phyloP scores from a whole-genome alignment of 2,797 vertebrate species.

The Epinephelus awoara region DNA sequence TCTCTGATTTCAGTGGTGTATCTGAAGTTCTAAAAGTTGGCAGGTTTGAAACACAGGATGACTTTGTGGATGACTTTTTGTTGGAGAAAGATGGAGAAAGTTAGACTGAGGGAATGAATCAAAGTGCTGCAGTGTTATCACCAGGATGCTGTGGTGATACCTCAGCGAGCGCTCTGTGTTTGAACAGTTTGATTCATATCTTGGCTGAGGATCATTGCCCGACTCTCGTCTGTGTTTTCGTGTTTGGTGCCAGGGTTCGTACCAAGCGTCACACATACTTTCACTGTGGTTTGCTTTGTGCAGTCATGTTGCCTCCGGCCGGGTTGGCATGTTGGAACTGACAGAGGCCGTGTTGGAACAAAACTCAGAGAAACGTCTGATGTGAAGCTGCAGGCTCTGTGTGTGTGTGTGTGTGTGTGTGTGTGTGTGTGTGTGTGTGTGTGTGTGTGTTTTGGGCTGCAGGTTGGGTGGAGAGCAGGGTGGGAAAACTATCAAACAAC shows the following conservation, averaged over 20 bases:
- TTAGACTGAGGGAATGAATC: background rate
- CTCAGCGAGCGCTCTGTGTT: slow-evolving; percentile 5
- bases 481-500: slow-evolving; percentile 11
- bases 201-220: slow-evolving; percentile 29
- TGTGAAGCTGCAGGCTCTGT: slow-evolving; percentile 54
- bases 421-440: slow-evolving; percentile 21
- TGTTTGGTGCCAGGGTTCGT: slow-evolving; percentile 27
- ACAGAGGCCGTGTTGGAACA: slow-evolving; percentile 55
- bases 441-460: slow-evolving; percentile 5
- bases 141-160: background rate
- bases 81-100: background rate
- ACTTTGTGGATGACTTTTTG: slow-evolving; percentile 8
- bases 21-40: slow-evolving; percentile 7
- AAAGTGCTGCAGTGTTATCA: background rate
- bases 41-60: slow-evolving; percentile 11
- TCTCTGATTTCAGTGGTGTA: background rate
- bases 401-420: background rate
- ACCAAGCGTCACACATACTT: background rate
- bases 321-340: slow-evolving; percentile 39
- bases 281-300: slow-evolving; percentile 26
- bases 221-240: slow-evolving; percentile 20
- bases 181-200: slow-evolving; percentile 33
- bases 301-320: slow-evolving; percentile 45
- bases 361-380: slow-evolving; percentile 24
- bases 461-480: slow-evolving; percentile 28